A percentile compares a stretch with the other conserved stretches of the same genome.
These are phyloP conservation scores for Dissostichus mawsoni DNA, from an alignment of 2,113 vertebrate species.

Conservation along the genomic window DNA sequence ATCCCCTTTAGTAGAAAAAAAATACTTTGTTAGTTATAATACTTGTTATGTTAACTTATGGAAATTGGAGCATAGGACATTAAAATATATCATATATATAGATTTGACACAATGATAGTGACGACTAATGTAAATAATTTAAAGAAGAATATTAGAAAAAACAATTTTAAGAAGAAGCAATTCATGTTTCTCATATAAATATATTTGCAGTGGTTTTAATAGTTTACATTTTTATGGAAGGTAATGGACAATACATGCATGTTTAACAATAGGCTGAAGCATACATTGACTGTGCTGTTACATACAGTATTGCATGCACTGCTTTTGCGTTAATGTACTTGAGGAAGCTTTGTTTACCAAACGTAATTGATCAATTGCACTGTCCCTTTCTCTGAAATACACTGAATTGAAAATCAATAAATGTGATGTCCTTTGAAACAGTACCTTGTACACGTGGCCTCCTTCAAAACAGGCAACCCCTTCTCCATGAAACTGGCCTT, in stretches of 20 bases:
- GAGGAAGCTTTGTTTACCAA: no score
- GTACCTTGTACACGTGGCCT: conserved; percentile 86
- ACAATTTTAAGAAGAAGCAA: no score
- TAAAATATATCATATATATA: no score
- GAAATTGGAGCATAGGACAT: neutral
- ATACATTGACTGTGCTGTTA: neutral
- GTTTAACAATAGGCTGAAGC: neutral
- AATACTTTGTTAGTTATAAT: conserved; percentile 1
- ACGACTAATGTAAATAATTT: neutral
- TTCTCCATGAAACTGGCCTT: conserved; percentile 85
- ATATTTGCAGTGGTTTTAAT: neutral
- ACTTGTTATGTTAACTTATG: neutral
- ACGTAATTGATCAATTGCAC: no score
- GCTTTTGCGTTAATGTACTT: no score
- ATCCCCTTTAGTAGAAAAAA: conserved; percentile 83
- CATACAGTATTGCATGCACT: neutral
- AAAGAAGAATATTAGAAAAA: no score
- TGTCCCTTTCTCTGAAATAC: no score
- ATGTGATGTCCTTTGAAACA: neutral
- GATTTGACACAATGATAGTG: no score
- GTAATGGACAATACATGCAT: neutral
- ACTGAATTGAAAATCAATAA: no score
- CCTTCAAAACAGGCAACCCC: conserved; percentile 88
- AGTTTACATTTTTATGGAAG: neutral
- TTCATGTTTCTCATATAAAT: neutral